Conservation (phyloP, 2,888 invertebrate species). For the Scaeva pyrastri region DNA sequence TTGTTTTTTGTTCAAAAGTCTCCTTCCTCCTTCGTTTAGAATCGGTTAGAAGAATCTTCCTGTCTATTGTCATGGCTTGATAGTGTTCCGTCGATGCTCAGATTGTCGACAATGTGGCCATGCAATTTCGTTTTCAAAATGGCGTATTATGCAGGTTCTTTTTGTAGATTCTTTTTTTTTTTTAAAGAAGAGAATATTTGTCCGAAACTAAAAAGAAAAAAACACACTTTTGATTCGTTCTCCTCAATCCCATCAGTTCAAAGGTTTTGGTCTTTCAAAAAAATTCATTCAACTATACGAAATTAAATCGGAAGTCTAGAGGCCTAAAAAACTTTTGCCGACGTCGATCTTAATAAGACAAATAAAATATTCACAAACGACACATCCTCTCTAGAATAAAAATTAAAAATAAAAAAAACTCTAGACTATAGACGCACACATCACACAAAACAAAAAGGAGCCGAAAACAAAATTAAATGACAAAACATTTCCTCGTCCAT, state of each 20-base stretch:
- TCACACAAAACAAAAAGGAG: conserved; percentile 14
- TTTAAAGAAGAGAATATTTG: not conserved
- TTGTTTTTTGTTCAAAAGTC: too few species aligned
- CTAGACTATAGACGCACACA: conserved; percentile 37
- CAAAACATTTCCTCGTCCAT: conserved; percentile 45
- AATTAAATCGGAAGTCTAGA: conserved; percentile 51
- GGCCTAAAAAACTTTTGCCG: conserved; percentile 33
- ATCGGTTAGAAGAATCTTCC: too few species aligned
- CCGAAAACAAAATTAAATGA: conserved; percentile 55
- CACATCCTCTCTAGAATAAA: conserved; percentile 58
- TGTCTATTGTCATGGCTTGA: too few species aligned
- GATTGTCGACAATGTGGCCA: too few species aligned
- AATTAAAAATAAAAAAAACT: conserved; percentile 53
- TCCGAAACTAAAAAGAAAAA: not conserved
- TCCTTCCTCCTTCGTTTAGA: too few species aligned
- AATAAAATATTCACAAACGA: conserved; percentile 50
- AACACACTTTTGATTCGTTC: not conserved
- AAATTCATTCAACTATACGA: not conserved
- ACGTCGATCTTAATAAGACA: conserved; percentile 59
- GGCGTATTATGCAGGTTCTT: not conserved
- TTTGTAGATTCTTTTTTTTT: not conserved
- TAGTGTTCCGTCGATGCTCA: too few species aligned
- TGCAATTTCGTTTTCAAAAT: not conserved
- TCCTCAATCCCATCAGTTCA: not conserved
- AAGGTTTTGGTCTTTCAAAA: not conserved